Conservation (phyloP, 2,888 invertebrate species). For the Elegia similella region DNA sequence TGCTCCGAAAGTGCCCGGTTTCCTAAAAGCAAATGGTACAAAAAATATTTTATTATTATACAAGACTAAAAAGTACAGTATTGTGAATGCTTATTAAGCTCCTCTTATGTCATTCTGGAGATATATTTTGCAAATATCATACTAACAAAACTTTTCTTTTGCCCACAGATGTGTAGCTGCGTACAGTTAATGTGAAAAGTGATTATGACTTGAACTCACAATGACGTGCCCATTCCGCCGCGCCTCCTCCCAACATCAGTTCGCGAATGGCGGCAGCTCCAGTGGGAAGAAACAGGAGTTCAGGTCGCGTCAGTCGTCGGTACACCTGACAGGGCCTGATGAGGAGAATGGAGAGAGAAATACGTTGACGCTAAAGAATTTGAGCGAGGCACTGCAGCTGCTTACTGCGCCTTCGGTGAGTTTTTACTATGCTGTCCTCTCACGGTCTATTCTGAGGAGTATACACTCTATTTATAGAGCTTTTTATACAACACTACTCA, state of each 20-base stretch:
- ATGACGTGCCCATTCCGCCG: constrained; percentile 83
- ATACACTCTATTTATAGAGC: no score
- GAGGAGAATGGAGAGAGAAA: constrained; percentile 83
- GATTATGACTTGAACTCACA: constrained; percentile 31
- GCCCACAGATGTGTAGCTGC: constrained; percentile 22
- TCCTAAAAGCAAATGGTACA: no score
- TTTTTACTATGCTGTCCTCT: constrained; percentile 26
- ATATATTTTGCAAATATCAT: no score
- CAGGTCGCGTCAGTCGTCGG: constrained; percentile 83
- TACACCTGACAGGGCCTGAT: constrained; percentile 83
- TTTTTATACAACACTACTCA: no score
- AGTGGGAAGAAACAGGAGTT: constrained; percentile 66
- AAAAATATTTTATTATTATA: no score
- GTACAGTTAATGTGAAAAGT: constrained; percentile 14
- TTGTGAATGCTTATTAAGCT: no score
- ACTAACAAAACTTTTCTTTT: background rate
- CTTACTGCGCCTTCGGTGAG: constrained; percentile 92
- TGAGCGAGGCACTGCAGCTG: constrained; percentile 90
- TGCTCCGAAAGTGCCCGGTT: no score
- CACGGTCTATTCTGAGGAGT: background rate
- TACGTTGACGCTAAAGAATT: constrained; percentile 88
- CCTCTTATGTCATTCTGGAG: no score
- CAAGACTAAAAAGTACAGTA: no score
- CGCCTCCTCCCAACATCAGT: constrained; percentile 78
- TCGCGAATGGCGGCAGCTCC: constrained; percentile 71